Conservation (phyloP, 2,888 invertebrate species). For the Amphipoea oculea region DNA sequence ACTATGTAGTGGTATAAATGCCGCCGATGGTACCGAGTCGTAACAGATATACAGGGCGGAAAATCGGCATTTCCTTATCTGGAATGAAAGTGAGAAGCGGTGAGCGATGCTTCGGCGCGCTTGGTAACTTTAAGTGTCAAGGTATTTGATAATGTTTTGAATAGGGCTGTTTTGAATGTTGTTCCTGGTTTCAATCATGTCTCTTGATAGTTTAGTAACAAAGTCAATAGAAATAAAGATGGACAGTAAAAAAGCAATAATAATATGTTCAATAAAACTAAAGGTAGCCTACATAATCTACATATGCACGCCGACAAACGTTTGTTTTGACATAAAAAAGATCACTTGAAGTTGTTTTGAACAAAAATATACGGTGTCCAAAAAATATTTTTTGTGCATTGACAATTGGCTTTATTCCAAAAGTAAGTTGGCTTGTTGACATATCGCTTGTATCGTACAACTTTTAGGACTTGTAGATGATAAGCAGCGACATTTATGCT, state of each 20-base stretch:
- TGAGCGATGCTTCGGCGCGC: slow-evolving; percentile 36
- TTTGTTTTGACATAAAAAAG: slow-evolving; percentile 43
- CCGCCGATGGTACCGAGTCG: slow-evolving; percentile 48
- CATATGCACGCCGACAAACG: slow-evolving; percentile 7
- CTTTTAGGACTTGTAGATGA: slow-evolving; percentile 53
- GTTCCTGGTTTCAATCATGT: neutral
- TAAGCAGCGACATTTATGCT: slow-evolving; percentile 44
- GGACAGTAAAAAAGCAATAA: neutral
- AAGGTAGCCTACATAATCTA: neutral
- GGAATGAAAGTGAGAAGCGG: slow-evolving; percentile 50
- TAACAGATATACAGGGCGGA: slow-evolving; percentile 67
- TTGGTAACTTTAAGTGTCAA: slow-evolving; percentile 20
- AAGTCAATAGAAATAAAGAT: neutral
- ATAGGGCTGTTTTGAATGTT: neutral
- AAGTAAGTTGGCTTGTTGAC: slow-evolving; percentile 58
- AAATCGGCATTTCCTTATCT: slow-evolving; percentile 74
- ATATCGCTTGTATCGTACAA: slow-evolving; percentile 42
- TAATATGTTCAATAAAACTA: neutral
- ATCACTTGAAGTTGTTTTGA: slow-evolving; percentile 52
- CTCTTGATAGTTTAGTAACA: neutral
- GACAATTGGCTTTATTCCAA: slow-evolving; percentile 58
- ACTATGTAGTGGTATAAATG: slow-evolving; percentile 55
- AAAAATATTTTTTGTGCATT: slow-evolving; percentile 49
- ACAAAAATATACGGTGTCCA: slow-evolving; percentile 34
- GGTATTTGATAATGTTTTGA: slow-evolving; percentile 16